Conservation (phyloP, 2,888 invertebrate species). For the Pocota personata region DNA sequence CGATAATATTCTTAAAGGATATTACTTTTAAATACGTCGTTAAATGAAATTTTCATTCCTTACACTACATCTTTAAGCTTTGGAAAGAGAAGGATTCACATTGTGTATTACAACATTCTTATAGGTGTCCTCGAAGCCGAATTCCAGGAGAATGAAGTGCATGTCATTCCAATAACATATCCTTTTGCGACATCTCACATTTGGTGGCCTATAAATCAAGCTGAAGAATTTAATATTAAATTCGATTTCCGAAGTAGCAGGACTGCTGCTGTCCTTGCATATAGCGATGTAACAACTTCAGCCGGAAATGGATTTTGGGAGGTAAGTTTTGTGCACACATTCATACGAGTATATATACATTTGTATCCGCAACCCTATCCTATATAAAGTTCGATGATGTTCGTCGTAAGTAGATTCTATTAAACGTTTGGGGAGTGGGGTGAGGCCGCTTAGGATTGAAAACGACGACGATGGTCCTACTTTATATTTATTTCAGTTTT, state of each 20-base stretch:
- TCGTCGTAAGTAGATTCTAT: constrained; percentile 63
- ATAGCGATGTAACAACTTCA: constrained; percentile 90
- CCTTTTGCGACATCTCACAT: constrained; percentile 95
- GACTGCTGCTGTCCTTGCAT: constrained; percentile 92
- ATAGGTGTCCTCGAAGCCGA: constrained; percentile 90
- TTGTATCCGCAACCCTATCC: constrained; percentile 34
- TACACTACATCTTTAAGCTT: background rate
- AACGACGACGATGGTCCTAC: background rate
- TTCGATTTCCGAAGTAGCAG: constrained; percentile 94
- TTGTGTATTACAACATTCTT: constrained; percentile 46
- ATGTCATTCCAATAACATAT: constrained; percentile 95
- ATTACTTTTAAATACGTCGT: background rate
- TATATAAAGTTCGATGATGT: constrained; percentile 42
- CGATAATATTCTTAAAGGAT: background rate
- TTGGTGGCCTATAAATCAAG: constrained; percentile 92
- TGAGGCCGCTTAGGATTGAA: constrained; percentile 7
- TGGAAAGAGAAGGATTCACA: constrained; percentile 18
- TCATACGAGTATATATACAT: constrained; percentile 13
- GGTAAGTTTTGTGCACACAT: constrained; percentile 83
- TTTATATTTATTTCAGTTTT: constrained; percentile 33
- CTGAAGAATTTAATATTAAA: constrained; percentile 89
- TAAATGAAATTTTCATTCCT: background rate
- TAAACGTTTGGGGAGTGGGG: constrained; percentile 15
- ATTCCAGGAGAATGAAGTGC: constrained; percentile 92
- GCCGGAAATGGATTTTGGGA: constrained; percentile 93